Evolutionary conservation across 2,113 vertebrate genomes (phyloP).

Genomic region (Salvelinus fontinalis): DNA sequence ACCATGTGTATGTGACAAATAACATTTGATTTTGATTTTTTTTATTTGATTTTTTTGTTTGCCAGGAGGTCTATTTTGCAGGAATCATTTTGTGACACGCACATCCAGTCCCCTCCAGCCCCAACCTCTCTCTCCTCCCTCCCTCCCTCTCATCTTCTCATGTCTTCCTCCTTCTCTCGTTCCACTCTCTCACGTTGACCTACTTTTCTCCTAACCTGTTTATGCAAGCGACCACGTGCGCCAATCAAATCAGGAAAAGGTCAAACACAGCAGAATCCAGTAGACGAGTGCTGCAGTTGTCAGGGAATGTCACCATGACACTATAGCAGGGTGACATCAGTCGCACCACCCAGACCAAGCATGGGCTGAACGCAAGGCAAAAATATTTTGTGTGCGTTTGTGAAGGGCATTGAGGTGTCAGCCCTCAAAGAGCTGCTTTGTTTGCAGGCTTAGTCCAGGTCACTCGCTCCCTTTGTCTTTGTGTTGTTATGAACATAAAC

Average conservation of each 20-base stretch:
- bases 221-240: constrained; percentile 49
- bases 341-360: background rate
- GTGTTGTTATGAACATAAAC: constrained; percentile 47
- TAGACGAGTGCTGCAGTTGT: constrained; percentile 12
- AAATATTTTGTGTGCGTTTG: background rate
- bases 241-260: constrained; percentile 57
- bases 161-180: constrained; percentile 23
- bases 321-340: constrained; percentile 10
- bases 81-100: constrained; percentile 36
- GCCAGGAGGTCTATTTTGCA: constrained; percentile 30
- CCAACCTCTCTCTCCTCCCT: constrained; percentile 1
- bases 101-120: constrained; percentile 3
- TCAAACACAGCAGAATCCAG: constrained; percentile 41
- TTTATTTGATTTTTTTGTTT: constrained; percentile 9
- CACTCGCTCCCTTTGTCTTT: constrained; percentile 42
- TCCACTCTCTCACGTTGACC: constrained; percentile 59
- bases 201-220: constrained; percentile 76
- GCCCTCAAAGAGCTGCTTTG: constrained; percentile 63
- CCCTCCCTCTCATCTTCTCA: constrained; percentile 12
- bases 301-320: constrained; percentile 61
- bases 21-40: too few relatives aligned
- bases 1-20: too few relatives aligned
- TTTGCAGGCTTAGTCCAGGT: constrained; percentile 59
- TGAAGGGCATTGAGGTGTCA: constrained; percentile 53
- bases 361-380: background rate